phyloP scores from a whole-genome alignment of 64 coral and sea anemone species.

The Actinia tenebrosa region DNA sequence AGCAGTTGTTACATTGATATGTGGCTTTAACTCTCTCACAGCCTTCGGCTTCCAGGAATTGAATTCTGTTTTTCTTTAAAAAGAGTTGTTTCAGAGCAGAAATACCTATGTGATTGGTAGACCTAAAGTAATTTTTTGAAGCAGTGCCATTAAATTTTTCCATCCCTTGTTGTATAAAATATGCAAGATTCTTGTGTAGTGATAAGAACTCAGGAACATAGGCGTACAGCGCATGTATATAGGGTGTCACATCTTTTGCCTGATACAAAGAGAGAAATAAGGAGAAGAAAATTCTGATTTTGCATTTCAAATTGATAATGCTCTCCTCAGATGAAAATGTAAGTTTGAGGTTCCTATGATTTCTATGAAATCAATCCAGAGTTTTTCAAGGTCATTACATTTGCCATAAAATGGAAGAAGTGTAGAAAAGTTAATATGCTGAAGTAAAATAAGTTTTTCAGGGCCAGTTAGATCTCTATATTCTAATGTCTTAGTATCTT shows the following conservation, averaged over 20 bases:
- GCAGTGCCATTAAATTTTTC: conserved; percentile 45
- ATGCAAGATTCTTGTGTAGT: conserved; percentile 25
- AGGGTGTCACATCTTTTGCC: conserved; percentile 38
- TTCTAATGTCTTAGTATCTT: conserved; percentile 42
- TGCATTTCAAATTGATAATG: not conserved
- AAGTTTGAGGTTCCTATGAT: conserved; percentile 37
- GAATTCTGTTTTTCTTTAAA: conserved; percentile 41
- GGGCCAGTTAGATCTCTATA: conserved; percentile 64
- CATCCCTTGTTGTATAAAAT: conserved; percentile 50
- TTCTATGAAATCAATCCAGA: conserved; percentile 36
- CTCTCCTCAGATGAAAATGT: conserved; percentile 12
- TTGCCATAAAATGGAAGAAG: conserved; percentile 27
- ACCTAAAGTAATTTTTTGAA: conserved; percentile 39
- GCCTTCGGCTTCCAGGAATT: conserved; percentile 30
- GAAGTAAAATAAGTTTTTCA: conserved; percentile 43
- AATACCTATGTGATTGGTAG: conserved; percentile 41
- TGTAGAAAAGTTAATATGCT: conserved; percentile 9
- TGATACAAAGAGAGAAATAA: conserved; percentile 27
- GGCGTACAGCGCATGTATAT: conserved; percentile 37
- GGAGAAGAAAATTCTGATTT: not conserved
- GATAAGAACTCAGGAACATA: conserved; percentile 35
- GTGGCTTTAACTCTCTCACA: conserved; percentile 13
- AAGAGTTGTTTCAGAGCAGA: conserved; percentile 36
- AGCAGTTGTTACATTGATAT: conserved; percentile 36
- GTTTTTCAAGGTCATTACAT: conserved; percentile 12